Evolutionary conservation across 2,113 vertebrate genomes (phyloP), one percentile per base, ranked within the genome.

Genomic region (Pipra filicauda): DNA sequence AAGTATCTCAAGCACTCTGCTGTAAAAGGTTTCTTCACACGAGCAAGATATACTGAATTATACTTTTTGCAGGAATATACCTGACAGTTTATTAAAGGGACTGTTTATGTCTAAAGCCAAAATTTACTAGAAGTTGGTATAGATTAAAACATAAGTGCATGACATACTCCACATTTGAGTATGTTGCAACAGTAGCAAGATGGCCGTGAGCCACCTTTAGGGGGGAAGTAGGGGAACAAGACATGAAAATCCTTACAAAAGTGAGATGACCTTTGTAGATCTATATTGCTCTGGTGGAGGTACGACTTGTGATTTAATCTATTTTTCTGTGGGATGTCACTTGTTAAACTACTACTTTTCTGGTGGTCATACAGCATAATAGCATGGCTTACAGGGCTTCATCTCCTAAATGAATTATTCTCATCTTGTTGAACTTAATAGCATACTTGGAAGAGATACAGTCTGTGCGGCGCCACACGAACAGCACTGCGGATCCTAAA

Each of bases 371-470:
- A 12, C 5, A 35, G 52, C 4, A 1, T 61, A 57, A 37, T 23
- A 48, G 35, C 46, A 21, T 23, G 20, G 27, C 3, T 83, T 48
- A 12, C 10, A 22, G 6, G 54, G 11, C 61, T 84, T 86, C 26
- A 22, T 57, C 20, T 85, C 55, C 51, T 85, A 16, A 39, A 24
- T 54, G 13, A 54, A 15, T 44, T n/a, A 4, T 52, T 70, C 27
- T 88, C 59, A 35, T 48, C 35, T 54, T 62, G 16, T 69, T 92
- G 75, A 30, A 48, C 46, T 31, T 15, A 2, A 49, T 78, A 99
- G 99, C 99, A 0, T 99, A 99, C 93, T 97, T 99, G 80, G 99
- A 99, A 93, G 99, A 99, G 98, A 98, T 99, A 80, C 99, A 99
- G 97, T 99, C 99, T 2, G 99, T 99, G 55, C 98, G 99, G 64